Base-by-base conservation (phyloP, 2,888 invertebrate species). In the Drosophila hamatofila region DNA sequence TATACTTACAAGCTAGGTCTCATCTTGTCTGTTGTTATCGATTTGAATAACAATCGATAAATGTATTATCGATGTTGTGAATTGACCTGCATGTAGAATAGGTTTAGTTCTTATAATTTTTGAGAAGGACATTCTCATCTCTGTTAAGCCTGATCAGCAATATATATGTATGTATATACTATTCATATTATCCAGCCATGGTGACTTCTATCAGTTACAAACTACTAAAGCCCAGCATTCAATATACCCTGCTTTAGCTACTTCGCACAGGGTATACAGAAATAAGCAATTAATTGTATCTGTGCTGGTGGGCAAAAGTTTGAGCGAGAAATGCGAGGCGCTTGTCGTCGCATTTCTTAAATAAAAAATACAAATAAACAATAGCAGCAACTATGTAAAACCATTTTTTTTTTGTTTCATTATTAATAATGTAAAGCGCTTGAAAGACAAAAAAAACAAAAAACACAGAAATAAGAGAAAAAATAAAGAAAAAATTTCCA, bases 321-420 rank as follows among this genome's bases (percentile, higher is more conserved):
- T 66, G 57, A 80, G 71, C 62, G 59, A 63, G 72, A 85, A 55
- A 55, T 49, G 68, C 64, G 59, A 59, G 52, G 44, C 55, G 65
- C 35, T 27, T 35, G 33, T 67, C 51, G 68, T 68, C 73, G 66
- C 78, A 60, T 83, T 86, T 81, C 84, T 83, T 69, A 87, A 85
- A 88, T 88, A 88, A 83, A 86, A 88, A 77, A 86, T 48, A 27
- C 78, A 71, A 71, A 83, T 27, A 27, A 72, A 55, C 57, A 49
- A 55, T 33, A 52, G 41, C 57, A 39, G 48, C 60, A 72, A 65
- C 60, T 63, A 67, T 79, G 64, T 54, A 55, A 75, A 71, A 78
- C 65, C 64, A 16, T 73, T 69, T 73, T 77, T 35, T 23, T 52
- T 14, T 25, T 39, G 16, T 25, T 39, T 25, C 21, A 30, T 52